Evolutionary conservation across 1,140 invertebrate genomes (phyloP), one percentile per base, ranked within the genome.

Genomic region (Dendrolimus punctatus): DNA sequence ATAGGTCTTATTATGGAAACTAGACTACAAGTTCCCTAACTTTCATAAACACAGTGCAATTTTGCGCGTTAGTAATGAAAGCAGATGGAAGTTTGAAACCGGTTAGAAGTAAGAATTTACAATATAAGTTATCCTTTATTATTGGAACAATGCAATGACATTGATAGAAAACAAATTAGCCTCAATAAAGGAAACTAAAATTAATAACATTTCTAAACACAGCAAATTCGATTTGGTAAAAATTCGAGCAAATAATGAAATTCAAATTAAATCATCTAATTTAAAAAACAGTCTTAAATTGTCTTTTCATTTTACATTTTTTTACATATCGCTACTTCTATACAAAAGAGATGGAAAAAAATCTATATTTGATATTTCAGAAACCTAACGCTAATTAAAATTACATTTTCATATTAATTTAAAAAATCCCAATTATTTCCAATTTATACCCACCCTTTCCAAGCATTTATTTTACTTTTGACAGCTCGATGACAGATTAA

Each of bases 1-100:
- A 3, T 23, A 23, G 23, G 23, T 23, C 23, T 23, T 23, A 2
- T 23, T 23, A 23, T 23, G 23, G 23, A 23, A 23, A 23, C 23
- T 23, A 23, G 23, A 23, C 23, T 46, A 51, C 42, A 10, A 46
- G 43, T 46, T 8, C 40, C 41, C 36, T 8, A 56, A 48, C 49
- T 57, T 46, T 47, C 40, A 40, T 54, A 60, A 51, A 51, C 51
- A 45, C 37, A 51, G 39, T 60, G 49, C 41, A 52, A 54, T 39
- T 62, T 56, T 62, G 57, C 39, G 51, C 49, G 46, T 59, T 61
- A 66, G 57, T 60, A 51, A 71, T 71, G 63, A 62, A 50, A 59
- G 63, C 57, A 48, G 44, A 62, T 66, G 64, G 60, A 53, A 10
- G 42, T 10, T 50, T 10, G 10, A 38, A 48, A 50, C 41, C 38